phyloP scores from a whole-genome alignment of 2,888 invertebrate species.

The Pterostichus niger region DNA sequence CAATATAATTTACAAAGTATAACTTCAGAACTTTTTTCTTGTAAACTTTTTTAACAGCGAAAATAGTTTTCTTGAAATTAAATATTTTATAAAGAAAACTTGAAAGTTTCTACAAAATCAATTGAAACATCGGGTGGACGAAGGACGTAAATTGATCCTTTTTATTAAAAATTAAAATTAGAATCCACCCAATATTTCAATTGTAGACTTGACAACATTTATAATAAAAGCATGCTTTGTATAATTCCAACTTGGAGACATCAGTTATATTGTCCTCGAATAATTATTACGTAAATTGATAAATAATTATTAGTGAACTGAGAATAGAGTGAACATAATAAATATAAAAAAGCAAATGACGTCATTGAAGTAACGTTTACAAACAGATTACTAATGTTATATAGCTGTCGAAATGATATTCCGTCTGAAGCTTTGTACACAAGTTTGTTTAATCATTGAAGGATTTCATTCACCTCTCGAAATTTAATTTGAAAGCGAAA shows the following conservation, averaged over 20 bases:
- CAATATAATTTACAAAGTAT: too few relatives aligned
- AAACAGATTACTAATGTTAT: constrained; percentile 15
- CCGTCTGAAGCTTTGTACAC: not conserved
- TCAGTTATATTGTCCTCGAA: not conserved
- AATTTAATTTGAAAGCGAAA: constrained; percentile 24
- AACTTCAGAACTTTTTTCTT: too few relatives aligned
- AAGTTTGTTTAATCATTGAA: constrained; percentile 9
- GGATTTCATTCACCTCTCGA: constrained; percentile 32
- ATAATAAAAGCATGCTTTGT: too few relatives aligned
- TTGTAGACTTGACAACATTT: too few relatives aligned
- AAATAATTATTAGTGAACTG: constrained; percentile 22
- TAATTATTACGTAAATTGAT: constrained; percentile 11
- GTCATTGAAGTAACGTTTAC: not conserved
- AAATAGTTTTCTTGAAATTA: too few relatives aligned
- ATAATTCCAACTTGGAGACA: not conserved
- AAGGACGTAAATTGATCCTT: too few relatives aligned
- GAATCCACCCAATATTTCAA: too few relatives aligned
- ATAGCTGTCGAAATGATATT: constrained; percentile 12
- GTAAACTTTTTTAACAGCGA: too few relatives aligned
- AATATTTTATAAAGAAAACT: too few relatives aligned
- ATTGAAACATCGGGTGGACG: too few relatives aligned
- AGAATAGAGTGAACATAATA: constrained; percentile 19
- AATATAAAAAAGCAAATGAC: constrained; percentile 28
- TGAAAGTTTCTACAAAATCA: not conserved
- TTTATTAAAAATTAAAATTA: too few relatives aligned